Evolutionary conservation across 2,797 vertebrate species (phyloP).

Genomic region (Rhinophrynus dorsalis): DNA sequence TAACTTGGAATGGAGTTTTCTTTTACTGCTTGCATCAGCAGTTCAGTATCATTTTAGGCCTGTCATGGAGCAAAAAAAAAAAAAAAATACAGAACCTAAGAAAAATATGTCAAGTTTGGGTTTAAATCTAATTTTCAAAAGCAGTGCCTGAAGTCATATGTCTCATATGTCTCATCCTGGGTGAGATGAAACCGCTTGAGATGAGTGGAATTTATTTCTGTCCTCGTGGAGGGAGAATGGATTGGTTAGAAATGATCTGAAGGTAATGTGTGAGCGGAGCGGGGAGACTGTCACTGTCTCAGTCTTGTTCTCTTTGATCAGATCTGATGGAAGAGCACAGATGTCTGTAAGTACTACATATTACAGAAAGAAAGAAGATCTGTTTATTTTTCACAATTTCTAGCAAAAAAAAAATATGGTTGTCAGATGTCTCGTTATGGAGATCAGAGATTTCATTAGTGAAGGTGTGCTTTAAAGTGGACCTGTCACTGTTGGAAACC

Average conservation of each 20-base stretch:
- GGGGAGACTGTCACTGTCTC: conserved; percentile 12
- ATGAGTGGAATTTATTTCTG: conserved; percentile 29
- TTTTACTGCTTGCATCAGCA: too few species aligned
- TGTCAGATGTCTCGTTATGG: not conserved
- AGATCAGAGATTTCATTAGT: conserved; percentile 20
- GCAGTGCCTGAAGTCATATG: conserved; percentile 3
- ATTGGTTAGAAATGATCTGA: conserved; percentile 28
- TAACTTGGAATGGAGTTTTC: too few species aligned
- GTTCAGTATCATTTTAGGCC: too few species aligned
- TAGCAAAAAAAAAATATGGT: not conserved
- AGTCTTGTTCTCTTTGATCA: conserved; percentile 29
- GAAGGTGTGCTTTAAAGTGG: not conserved
- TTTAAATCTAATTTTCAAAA: conserved; percentile 28
- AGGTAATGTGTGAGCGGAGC: not conserved
- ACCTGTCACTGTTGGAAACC: too few species aligned
- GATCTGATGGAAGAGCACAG: conserved; percentile 12
- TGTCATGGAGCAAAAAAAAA: too few species aligned
- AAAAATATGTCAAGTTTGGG: not conserved
- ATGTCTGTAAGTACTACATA: conserved; percentile 8
- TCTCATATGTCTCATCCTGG: conserved; percentile 1
- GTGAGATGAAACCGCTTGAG: conserved; percentile 24
- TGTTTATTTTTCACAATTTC: conserved; percentile 26
- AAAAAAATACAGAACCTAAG: not conserved
- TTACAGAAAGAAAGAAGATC: conserved; percentile 21
- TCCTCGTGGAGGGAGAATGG: conserved; percentile 5